Evolutionary conservation across 1,140 invertebrate genomes (phyloP).

Genomic region (Phymorhynchus buccinoides): DNA sequence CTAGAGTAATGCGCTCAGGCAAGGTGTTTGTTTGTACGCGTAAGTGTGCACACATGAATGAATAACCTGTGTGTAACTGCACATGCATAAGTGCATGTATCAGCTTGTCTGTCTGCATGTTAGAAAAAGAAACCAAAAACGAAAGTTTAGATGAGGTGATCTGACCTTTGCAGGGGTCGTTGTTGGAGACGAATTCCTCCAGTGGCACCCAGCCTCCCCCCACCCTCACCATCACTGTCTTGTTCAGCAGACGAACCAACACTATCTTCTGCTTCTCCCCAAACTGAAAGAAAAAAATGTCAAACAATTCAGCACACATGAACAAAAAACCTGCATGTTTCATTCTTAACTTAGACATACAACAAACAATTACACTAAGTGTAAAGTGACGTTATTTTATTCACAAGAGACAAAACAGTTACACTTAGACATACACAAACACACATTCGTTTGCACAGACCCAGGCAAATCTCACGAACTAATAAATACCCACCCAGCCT

Average conservation of each 20-base stretch:
- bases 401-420: too few relatives aligned
- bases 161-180: constrained; percentile 84
- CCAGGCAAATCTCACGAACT: too few relatives aligned
- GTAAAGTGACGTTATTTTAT: too few relatives aligned
- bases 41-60: too few relatives aligned
- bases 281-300: constrained; percentile 80
- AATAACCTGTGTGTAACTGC: background rate
- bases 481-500: too few relatives aligned
- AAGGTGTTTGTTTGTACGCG: too few relatives aligned
- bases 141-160: background rate
- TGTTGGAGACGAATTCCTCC: constrained; percentile 90
- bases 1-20: too few relatives aligned
- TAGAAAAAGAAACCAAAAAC: background rate
- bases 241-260: constrained; percentile 83
- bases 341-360: too few relatives aligned
- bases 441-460: too few relatives aligned
- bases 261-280: constrained; percentile 97
- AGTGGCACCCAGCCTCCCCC: constrained; percentile 94
- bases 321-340: too few relatives aligned
- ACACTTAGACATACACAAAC: background rate
- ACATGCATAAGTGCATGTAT: background rate
- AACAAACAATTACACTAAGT: too few relatives aligned
- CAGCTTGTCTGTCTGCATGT: background rate
- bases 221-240: constrained; percentile 90
- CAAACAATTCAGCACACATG: too few relatives aligned